phyloP scores from a whole-genome alignment of 2,797 vertebrate species.

The Danio albolineatus region DNA sequence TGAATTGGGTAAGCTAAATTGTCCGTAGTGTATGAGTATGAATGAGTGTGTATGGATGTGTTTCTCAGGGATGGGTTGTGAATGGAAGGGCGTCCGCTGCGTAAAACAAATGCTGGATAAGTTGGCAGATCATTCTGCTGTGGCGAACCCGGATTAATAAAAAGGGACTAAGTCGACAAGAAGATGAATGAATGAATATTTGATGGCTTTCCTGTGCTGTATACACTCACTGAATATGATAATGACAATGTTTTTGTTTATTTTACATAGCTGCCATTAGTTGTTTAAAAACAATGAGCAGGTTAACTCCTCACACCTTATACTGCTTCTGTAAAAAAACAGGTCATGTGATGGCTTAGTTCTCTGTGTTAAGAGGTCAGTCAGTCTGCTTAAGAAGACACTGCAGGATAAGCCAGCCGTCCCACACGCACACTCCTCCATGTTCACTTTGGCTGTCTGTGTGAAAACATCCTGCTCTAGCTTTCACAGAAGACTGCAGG shows the following conservation, averaged over 20 bases:
- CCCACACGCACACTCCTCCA: slow-evolving; percentile 2
- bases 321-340: slow-evolving; percentile 3
- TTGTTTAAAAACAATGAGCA: not conserved
- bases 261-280: not conserved
- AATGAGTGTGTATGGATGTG: too few species aligned
- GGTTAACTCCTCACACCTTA: not conserved
- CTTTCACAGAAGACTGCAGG: slow-evolving; percentile 14
- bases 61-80: too few species aligned
- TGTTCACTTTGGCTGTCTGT: not conserved
- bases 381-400: slow-evolving; percentile 49
- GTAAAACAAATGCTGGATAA: too few species aligned
- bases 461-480: slow-evolving; percentile 44
- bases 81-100: too few species aligned
- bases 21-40: too few species aligned
- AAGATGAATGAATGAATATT: too few species aligned
- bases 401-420: slow-evolving; percentile 70
- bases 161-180: too few species aligned
- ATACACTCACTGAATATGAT: not conserved
- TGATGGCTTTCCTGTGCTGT: not conserved
- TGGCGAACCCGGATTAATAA: too few species aligned
- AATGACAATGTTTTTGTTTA: not conserved
- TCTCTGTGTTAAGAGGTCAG: slow-evolving; percentile 48
- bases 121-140: too few species aligned
- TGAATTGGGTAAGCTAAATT: too few species aligned
- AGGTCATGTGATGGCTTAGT: slow-evolving; percentile 68